Base-by-base conservation (phyloP, 1,140 invertebrate species). In the Apis dorsata region DNA sequence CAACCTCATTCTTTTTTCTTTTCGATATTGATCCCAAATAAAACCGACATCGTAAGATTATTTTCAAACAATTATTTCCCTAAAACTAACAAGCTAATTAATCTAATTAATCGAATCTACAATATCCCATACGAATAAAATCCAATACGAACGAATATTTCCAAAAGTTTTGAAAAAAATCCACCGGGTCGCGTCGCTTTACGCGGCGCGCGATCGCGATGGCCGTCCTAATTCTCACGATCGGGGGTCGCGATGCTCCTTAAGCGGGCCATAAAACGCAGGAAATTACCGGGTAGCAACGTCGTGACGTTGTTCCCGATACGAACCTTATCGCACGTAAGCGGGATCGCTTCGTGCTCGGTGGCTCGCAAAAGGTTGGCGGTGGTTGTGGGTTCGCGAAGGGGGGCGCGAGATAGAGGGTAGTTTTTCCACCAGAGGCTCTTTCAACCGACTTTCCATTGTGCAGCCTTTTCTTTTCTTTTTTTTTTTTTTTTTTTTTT, bases 211-310 rank as follows among this genome's bases (percentile, higher is more conserved):
- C 60, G 17, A 66, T 89, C 83, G 71, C 88, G 88, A 88, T 89
- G 87, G 87, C 86, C 90, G 88, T 86, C 90, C 92, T 93, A 93
- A 93, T 93, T 93, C 91, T 89, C 87, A 88, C 80, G 81, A 81
- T 83, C 88, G 89, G 89, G 91, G 90, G 90, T 87, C 82, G 71
- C 87, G 88, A 85, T 87, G 80, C 89, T 89, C 89, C 87, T 90
- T 90, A 90, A 91, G 91, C 90, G 87, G 80, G 78, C 89, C 90
- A 92, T 93, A 93, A 93, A 93, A 93, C 88, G 88, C 92, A 92
- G 92, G 92, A 93, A 93, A 93, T 93, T 93, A 93, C 92, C 89
- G 83, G 85, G 89, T 89, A 90, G 88, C 63, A 87, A 77, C 89
- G 87, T 82, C 91, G 87, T 85, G 85, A 81, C 85, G 84, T 80